Conservation (phyloP, 2,113 vertebrate genomes). For the Ivindomyrus marchei region DNA sequence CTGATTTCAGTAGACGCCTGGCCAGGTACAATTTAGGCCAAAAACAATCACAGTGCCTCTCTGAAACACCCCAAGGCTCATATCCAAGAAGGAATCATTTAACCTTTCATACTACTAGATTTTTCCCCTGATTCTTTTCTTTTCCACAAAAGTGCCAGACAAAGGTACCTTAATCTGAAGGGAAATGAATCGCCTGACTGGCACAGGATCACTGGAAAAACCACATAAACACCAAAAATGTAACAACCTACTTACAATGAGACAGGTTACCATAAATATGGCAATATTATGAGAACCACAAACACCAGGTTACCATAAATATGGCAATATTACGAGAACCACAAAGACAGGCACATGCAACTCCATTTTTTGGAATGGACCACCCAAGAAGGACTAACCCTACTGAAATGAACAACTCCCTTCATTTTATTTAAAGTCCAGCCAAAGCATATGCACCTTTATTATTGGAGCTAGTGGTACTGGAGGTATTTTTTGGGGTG, state of each 20-base stretch:
- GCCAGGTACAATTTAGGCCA: slow-evolving; percentile 58
- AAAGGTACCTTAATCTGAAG: background rate
- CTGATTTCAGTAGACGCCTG: slow-evolving; percentile 35
- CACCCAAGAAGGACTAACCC: slow-evolving; percentile 33
- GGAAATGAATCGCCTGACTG: background rate
- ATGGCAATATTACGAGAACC: slow-evolving; percentile 10
- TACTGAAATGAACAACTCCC: slow-evolving; percentile 24
- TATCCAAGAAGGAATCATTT: background rate
- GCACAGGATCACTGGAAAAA: background rate
- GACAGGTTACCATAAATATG: background rate
- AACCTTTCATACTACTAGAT: background rate
- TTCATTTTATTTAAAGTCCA: slow-evolving; percentile 14
- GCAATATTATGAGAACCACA: background rate
- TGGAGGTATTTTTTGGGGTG: background rate
- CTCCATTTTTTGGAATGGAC: background rate
- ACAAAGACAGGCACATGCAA: background rate
- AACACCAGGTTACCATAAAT: background rate
- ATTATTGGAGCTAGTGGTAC: background rate
- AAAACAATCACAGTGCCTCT: slow-evolving; percentile 61
- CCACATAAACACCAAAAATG: background rate
- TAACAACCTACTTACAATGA: background rate
- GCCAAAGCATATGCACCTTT: slow-evolving; percentile 15
- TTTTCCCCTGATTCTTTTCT: background rate
- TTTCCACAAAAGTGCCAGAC: background rate
- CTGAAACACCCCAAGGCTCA: slow-evolving; percentile 37